Base-by-base conservation (phyloP, 2,113 vertebrate genomes). In the Ophthalmolycus amberensis region DNA sequence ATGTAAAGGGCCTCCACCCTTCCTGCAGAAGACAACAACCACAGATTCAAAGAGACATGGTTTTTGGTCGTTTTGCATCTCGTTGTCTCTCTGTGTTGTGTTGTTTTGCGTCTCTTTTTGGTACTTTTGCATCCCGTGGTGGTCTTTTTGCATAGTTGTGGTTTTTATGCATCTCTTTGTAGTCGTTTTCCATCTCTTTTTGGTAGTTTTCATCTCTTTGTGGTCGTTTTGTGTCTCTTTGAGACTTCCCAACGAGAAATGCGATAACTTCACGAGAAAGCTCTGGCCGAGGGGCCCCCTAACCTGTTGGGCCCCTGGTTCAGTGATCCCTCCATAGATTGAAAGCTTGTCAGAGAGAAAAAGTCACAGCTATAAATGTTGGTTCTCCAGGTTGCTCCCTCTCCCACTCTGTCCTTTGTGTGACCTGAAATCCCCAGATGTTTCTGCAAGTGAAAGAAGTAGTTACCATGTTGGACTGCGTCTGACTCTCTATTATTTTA, bases 381-480 rank as follows among this genome's bases (percentile, higher is more conserved):
- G 42, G 12, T 77, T 70, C 65, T 62, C 32, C 38, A 12, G 46
- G 56, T 59, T 34, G 12, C 42, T 76, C 25, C 64, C 20, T 78
- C 34, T 65, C 75, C 29, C 76, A 16, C 20, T 70, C 68, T 50
- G 40, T 79, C 66, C 80, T 79, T 50, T 66, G 18, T 56, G 42
- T 77, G 67, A 85, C 67, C 82, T 66, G 25, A 69, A 72, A 56
- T 62, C 42, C 44, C 37, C 82, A 44, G 58, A 84, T 85, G 82
- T 84, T 86, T 69, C 38, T 62, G 15, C 38, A 52, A 71, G 68
- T 52, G 29, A 62, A 71, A 46, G 32, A 34, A 52, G 73, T 78
- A 34, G 70, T 79, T 83, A 68, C 79, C 80, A 78, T 48, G 56
- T 76, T 79, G 54, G 62, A 70, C 40, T 25, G 65, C 46, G 54